These are phyloP conservation scores for Caenorhabditis sp. DNA, from an alignment of 2,888 invertebrate genomes.

Conservation along the genomic window DNA sequence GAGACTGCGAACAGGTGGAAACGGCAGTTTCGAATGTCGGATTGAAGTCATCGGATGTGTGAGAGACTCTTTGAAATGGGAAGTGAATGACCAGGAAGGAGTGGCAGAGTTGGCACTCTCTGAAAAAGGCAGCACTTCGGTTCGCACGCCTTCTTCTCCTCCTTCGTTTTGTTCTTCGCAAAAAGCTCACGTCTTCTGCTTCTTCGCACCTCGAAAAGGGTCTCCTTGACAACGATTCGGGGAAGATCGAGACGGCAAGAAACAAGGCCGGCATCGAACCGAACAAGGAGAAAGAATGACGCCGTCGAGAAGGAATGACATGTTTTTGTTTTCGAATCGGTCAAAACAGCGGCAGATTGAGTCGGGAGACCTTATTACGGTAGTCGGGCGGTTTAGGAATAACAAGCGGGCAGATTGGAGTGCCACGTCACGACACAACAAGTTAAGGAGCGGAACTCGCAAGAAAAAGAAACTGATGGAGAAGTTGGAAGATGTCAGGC, in stretches of 20 bases:
- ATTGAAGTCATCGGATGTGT: not conserved
- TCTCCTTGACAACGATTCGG: constrained; percentile 34
- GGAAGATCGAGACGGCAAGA: constrained; percentile 3
- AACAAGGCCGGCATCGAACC: not conserved
- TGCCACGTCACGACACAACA: not conserved
- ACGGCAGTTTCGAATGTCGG: not conserved
- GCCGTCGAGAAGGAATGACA: not conserved
- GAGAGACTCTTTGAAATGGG: not conserved
- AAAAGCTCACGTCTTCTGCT: not conserved
- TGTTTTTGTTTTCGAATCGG: not conserved
- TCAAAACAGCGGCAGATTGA: not conserved
- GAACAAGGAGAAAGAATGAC: no score
- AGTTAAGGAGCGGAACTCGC: not conserved
- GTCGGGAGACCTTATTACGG: not conserved
- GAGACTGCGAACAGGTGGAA: constrained; percentile 33
- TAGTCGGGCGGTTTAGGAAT: constrained; percentile 5
- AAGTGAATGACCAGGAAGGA: not conserved
- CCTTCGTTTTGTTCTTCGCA: no score
- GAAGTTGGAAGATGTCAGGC: not conserved
- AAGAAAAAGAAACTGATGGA: not conserved
- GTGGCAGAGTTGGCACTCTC: no score
- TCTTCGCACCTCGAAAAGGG: constrained; percentile 17
- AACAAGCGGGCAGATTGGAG: constrained; percentile 6
- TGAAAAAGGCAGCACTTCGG: not conserved
- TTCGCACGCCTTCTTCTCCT: not conserved